Conservation (phyloP, 2,888 invertebrate genomes). For the Meiosimyza decipiens region DNA sequence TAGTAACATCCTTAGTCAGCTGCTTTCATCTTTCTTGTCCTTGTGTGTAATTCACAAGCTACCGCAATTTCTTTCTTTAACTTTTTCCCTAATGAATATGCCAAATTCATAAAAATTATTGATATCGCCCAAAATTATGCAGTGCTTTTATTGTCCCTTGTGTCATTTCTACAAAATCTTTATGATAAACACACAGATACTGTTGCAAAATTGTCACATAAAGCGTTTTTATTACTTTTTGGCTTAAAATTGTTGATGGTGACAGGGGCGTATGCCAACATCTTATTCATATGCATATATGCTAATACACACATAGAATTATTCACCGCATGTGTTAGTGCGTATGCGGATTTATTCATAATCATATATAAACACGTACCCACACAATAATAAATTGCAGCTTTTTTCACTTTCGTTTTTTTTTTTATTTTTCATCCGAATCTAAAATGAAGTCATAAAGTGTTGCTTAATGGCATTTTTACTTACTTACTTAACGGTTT, state of each 20-base stretch:
- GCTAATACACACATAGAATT: too few relatives aligned
- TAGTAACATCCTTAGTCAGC: too few relatives aligned
- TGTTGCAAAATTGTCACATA: conserved; percentile 16
- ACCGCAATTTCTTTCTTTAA: too few relatives aligned
- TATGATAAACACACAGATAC: too few relatives aligned
- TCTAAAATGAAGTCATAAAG: conserved; percentile 62
- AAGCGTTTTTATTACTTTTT: conserved; percentile 25
- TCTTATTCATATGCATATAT: too few relatives aligned
- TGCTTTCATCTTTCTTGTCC: too few relatives aligned
- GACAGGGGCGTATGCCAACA: not conserved
- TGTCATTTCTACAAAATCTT: not conserved
- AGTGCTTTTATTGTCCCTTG: not conserved
- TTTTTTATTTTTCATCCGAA: conserved; percentile 17
- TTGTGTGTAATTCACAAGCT: too few relatives aligned
- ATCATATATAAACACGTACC: conserved; percentile 12
- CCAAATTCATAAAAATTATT: conserved; percentile 1
- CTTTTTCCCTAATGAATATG: too few relatives aligned
- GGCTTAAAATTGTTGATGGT: not conserved
- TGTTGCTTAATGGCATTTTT: conserved; percentile 65
- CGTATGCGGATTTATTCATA: conserved; percentile 22
- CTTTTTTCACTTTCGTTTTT: conserved; percentile 7
- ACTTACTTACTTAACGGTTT: conserved; percentile 30
- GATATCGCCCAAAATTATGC: conserved; percentile 6
- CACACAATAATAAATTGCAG: conserved; percentile 30
- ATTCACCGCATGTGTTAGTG: conserved; percentile 7